A percentile compares a stretch with the other conserved stretches of the same genome.
These are phyloP conservation scores for Stegodyphus mimosarum DNA, from an alignment of 1,140 invertebrate species.

Conservation along the genomic window DNA sequence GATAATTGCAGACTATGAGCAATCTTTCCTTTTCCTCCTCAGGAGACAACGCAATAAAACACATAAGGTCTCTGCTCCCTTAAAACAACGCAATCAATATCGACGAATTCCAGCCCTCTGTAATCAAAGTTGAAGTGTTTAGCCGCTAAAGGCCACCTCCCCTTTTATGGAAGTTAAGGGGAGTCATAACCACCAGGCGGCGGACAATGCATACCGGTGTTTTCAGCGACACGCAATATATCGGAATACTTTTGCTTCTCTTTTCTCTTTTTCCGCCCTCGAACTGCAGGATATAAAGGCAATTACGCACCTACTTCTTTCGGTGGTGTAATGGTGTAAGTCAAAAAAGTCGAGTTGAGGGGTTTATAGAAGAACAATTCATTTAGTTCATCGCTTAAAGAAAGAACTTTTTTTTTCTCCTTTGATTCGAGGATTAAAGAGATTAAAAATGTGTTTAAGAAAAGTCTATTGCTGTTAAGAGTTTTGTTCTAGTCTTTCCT, in stretches of 20 bases:
- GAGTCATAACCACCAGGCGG: slow-evolving; percentile 34
- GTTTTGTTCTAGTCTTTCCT: background rate
- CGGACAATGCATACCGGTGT: slow-evolving; percentile 5
- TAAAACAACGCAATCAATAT: background rate
- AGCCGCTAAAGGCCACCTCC: background rate
- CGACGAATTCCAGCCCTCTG: background rate
- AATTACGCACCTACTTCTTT: background rate
- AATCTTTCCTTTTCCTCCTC: too few species aligned
- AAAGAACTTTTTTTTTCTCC: background rate
- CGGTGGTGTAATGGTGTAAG: background rate
- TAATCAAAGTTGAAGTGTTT: slow-evolving; percentile 41
- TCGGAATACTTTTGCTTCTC: background rate
- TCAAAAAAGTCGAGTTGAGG: background rate
- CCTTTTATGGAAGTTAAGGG: slow-evolving; percentile 25
- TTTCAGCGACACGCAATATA: slow-evolving; percentile 26
- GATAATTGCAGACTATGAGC: too few species aligned
- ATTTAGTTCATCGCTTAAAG: too few species aligned
- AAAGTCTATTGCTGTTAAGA: background rate
- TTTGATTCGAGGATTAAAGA: background rate
- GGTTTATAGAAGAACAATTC: too few species aligned
- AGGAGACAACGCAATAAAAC: too few species aligned
- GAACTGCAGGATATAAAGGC: slow-evolving; percentile 1
- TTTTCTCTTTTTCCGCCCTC: background rate
- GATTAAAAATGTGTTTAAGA: background rate
- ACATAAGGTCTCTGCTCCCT: too few species aligned